Evolutionary conservation across 2,113 vertebrate genomes (phyloP).

Genomic region (Myotis brandtii): DNA sequence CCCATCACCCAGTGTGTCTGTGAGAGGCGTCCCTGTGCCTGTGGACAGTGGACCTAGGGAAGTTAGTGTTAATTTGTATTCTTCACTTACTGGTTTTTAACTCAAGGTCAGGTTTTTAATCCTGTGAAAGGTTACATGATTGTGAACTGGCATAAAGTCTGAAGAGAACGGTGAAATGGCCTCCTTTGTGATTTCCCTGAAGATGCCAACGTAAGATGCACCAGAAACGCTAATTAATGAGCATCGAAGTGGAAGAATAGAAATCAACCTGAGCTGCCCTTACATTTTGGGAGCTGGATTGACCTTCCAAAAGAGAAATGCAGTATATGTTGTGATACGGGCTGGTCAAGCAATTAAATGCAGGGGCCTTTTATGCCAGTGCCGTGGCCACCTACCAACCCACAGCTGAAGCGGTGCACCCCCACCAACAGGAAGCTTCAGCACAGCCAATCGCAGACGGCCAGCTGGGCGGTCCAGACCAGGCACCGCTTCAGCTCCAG

Average conservation of each 20-base stretch:
- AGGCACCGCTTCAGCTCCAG: neutral
- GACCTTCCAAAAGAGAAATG: neutral
- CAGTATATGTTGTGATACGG: neutral
- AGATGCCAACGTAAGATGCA: neutral
- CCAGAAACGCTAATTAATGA: neutral
- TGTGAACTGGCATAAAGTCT: constrained; percentile 33
- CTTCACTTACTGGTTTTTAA: constrained; percentile 45
- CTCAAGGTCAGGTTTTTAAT: constrained; percentile 59
- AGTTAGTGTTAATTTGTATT: neutral
- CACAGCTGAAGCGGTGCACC: neutral
- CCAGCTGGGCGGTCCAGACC: too few species aligned
- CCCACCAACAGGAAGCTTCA: neutral
- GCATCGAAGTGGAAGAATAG: neutral
- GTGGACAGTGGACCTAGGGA: neutral
- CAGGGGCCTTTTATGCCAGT: neutral
- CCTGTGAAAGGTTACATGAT: constrained; percentile 32
- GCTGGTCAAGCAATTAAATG: neutral
- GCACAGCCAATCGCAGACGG: neutral
- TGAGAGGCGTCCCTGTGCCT: neutral
- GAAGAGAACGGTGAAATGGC: neutral
- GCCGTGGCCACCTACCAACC: neutral
- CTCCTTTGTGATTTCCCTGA: neutral
- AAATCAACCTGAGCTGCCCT: neutral
- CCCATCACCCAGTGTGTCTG: too few species aligned
- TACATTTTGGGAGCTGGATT: neutral